Base-by-base conservation (phyloP, 2,888 invertebrate species). In the Lasioglossum oenotherae region DNA sequence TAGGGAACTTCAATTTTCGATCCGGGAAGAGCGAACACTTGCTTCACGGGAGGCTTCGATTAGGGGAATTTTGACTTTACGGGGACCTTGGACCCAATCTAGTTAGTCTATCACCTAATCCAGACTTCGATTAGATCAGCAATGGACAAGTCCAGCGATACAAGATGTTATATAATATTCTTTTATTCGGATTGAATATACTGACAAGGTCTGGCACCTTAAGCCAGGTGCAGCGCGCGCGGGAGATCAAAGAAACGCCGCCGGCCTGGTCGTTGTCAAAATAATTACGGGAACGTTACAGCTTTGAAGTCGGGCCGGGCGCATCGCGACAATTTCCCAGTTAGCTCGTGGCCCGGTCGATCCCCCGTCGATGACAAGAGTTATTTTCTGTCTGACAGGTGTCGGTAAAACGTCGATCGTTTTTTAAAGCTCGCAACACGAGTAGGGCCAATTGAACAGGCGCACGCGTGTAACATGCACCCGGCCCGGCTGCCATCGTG, bases 371-470 rank as follows among this genome's bases (percentile, higher is more conserved):
- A 90, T 90, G 90, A 90, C 90, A 89, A 90, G 82, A 90, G 89
- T 90, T 90, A 89, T 89, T 90, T 90, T 85, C 87, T 74, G 80
- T 86, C 87, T 90, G 90, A 90, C 90, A 90, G 90, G 90, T 89
- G 86, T 90, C 90, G 90, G 85, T 83, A 78, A 83, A 89, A 87
- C 80, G 86, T 86, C 89, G 89, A 89, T 89, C 84, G 87, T 83
- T 88, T 88, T 87, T 85, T 80, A 82, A 84, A 82, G 78, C 82
- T 82, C 82, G 77, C 79, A 81, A 78, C 84, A 87, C 84, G 87
- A 88, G 84, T 76, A 83, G 80, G 60, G 81, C 84, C 88, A 88
- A 88, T 88, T 88, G 88, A 81, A 84, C 88, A 84, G 88, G 80
- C 80, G 80, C 78, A 44, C 84, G 19, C 78, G 73, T 88, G 88